Evolutionary conservation across 2,888 invertebrate species (phyloP).

Genomic region (Meloe dianella): DNA sequence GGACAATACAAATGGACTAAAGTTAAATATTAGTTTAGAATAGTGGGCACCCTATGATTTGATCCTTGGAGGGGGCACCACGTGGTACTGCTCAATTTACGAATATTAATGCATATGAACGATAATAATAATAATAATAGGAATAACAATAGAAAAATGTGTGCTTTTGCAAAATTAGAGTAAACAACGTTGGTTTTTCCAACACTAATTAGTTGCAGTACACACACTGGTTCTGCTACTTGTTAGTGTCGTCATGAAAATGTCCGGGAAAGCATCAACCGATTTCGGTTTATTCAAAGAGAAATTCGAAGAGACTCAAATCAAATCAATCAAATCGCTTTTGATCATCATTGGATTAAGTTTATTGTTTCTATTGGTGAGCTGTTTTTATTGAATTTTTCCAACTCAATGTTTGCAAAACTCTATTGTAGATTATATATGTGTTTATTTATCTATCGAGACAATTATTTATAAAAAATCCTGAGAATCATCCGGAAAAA

Average conservation of each 20-base stretch:
- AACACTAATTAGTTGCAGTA: neutral
- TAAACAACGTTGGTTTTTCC: no score
- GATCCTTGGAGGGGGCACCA: conserved; percentile 31
- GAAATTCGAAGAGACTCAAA: conserved; percentile 33
- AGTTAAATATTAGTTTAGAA: conserved; percentile 31
- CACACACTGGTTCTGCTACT: neutral
- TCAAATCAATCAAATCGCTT: conserved; percentile 32
- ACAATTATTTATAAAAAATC: neutral
- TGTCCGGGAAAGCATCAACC: conserved; percentile 37
- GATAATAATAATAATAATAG: neutral
- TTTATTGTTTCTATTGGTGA: conserved; percentile 43
- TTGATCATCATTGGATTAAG: conserved; percentile 36
- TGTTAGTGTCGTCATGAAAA: conserved; percentile 14
- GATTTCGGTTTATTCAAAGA: conserved; percentile 47
- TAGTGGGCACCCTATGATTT: conserved; percentile 39
- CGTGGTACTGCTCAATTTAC: conserved; percentile 32
- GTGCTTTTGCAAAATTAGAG: neutral
- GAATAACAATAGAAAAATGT: neutral
- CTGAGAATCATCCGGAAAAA: conserved; percentile 26
- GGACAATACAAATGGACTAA: conserved; percentile 21
- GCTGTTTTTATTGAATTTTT: conserved; percentile 23
- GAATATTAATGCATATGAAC: conserved; percentile 10
- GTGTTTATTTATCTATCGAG: conserved; percentile 11
- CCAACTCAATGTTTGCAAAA: neutral
- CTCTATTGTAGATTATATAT: conserved; percentile 17